These are phyloP conservation scores for Pheosia gnoma DNA, from an alignment of 2,888 invertebrate species.

Conservation along the genomic window DNA sequence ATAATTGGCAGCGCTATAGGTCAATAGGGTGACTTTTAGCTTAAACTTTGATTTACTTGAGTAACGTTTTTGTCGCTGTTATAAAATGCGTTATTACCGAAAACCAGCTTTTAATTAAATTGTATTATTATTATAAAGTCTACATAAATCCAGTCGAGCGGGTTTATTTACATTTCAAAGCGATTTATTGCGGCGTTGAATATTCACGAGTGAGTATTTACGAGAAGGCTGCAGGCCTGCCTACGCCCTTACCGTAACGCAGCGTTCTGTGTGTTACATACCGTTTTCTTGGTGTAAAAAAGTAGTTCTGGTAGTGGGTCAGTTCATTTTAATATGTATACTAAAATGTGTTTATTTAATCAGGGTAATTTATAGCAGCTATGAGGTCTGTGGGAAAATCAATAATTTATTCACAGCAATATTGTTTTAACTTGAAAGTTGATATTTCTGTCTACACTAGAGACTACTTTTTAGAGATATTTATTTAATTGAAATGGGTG, in stretches of 20 bases:
- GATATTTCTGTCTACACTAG: no score
- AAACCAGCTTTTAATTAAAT: background rate
- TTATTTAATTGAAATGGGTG: no score
- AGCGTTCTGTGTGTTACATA: background rate
- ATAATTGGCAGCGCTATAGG: no score
- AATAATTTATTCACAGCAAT: no score
- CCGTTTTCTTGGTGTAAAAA: background rate
- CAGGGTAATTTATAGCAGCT: no score
- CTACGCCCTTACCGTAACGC: background rate
- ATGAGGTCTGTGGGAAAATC: no score
- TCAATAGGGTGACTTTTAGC: no score
- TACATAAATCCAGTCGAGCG: background rate
- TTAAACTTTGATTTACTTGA: no score
- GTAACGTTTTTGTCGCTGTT: no score
- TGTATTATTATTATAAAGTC: background rate
- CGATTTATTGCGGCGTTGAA: slow-evolving; percentile 10
- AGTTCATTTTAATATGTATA: background rate
- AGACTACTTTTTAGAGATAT: no score
- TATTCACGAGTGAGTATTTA: slow-evolving; percentile 5
- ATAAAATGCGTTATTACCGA: background rate
- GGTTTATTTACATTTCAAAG: slow-evolving; percentile 8
- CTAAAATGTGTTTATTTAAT: no score
- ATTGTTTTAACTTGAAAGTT: no score
- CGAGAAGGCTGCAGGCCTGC: slow-evolving; percentile 1
- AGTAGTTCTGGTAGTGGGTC: background rate